Percentiles rank a stretch among this genome's conserved stretches.
Evolutionary conservation across 2,113 vertebrate species (phyloP).

Genomic region (Sinocyclocheilus anophthalmus): DNA sequence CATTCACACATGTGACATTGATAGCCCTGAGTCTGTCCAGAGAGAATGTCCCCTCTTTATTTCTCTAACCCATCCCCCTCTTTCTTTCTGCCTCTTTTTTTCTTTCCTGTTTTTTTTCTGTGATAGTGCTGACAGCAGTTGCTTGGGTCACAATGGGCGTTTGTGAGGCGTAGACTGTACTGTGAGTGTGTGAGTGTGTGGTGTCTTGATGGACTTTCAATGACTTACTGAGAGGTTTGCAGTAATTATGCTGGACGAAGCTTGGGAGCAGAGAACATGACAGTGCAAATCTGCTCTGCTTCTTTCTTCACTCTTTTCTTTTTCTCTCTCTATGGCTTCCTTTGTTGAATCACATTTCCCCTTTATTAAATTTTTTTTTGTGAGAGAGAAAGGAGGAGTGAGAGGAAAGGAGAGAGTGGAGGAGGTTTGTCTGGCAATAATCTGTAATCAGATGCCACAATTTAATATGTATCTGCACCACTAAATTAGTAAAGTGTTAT

Average conservation of each 20-base stretch:
- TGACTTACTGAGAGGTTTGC: conserved; percentile 8
- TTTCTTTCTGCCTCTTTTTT: conserved; percentile 14
- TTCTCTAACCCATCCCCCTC: conserved; percentile 17
- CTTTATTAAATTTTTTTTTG: not conserved
- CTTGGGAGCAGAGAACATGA: conserved; percentile 21
- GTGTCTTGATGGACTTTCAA: conserved; percentile 20
- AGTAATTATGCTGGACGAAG: conserved; percentile 10
- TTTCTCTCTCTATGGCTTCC: conserved; percentile 6
- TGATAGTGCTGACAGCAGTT: conserved; percentile 53
- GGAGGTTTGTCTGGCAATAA: not conserved
- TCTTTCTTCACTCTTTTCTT: conserved; percentile 27
- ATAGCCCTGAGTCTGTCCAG: conserved; percentile 48
- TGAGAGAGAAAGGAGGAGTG: not conserved
- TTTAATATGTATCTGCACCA: conserved; percentile 35
- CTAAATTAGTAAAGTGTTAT: conserved; percentile 26
- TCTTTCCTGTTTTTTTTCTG: conserved; percentile 9
- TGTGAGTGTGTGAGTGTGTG: not conserved
- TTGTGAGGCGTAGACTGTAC: conserved; percentile 50
- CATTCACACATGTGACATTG: conserved; percentile 52
- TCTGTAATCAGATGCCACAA: conserved; percentile 38
- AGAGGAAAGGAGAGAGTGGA: not conserved
- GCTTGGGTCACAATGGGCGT: conserved; percentile 54
- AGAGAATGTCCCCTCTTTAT: conserved; percentile 50
- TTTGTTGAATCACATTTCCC: conserved; percentile 37
- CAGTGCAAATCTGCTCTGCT: conserved; percentile 19